Evolutionary conservation across 2,888 invertebrate genomes (phyloP), one percentile per base, ranked within the genome.

Genomic region (Bursaphelenchus okinawaensis): DNA sequence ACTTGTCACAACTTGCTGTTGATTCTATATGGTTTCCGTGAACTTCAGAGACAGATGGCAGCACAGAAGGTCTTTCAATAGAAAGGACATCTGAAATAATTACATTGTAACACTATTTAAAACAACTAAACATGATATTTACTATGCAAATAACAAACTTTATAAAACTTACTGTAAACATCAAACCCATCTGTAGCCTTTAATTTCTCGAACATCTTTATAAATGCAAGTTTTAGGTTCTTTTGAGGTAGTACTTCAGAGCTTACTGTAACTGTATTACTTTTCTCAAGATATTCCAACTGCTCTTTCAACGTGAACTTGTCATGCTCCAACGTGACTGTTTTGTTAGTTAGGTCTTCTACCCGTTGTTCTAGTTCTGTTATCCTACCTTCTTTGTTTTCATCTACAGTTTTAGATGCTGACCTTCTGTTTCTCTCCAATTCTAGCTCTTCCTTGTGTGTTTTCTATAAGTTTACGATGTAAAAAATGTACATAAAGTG

Each of bases 251-350:
- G 9, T 9, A 23, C 23, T 3, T 59, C 60, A 19, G n/a, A 1
- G 51, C 16, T 52, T 2, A 23, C 29, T 8, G 31, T 20, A 40
- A 16, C 19, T 8, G 60, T 1, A 19, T 23, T n/a, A n/a, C 24
- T 52, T 26, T 69, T 66, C 50, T 63, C 26, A 16, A 68, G 63
- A 7, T 59, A 54, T 23, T 67, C 68, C 20, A 69, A 54, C 8
- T 24, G 28, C 20, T 31, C 52, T 24, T 69, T 29, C 19, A 68
- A 22, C 24, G 73, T 73, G 22, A 58, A 51, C 7, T 64, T 67
- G 31, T 73, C 71, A n/a, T 65, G 60, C 58, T 75, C 76, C 8
- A 58, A 54, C 8, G 67, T 50, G 1, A 63, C 74, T 9, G 55
- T 51, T 51, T 65, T 60, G 57, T 72, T 72, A 4, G 69, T 75